Base-by-base conservation (phyloP, 2,113 vertebrate species). In the Poeciliopsis turrubarensis region DNA sequence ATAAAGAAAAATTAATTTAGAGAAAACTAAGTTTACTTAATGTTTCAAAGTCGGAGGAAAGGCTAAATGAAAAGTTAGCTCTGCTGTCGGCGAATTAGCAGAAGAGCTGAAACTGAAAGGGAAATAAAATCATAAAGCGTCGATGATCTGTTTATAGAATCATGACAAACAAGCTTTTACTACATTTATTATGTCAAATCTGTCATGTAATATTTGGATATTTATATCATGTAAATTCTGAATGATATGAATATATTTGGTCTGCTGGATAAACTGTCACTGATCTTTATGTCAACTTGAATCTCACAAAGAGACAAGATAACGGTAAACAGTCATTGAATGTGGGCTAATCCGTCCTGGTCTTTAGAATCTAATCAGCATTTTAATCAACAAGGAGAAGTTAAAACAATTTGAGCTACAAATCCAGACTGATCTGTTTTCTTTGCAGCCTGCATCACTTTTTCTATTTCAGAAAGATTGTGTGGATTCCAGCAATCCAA, bases 401-500 rank as follows among this genome's bases (percentile, higher is more conserved):
- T 22, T 29, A 72, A 72, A 70, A 75, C 32, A 68, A 67, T 54
- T 31, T 27, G 22, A 60, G n/a, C n/a, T 26, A 2, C 32, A 31
- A 60, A 31, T 34, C 22, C 22, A 71, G 0, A 15, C 32, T 13
- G 25, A 25, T 15, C 32, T 1, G 66, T 12, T 79, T 41, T 22
- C 17, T 8, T 34, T 0, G 14, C 25, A 37, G 13, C 15, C 31
- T 63, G 17, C 2, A 72, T 61, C 1, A 73, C 25, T 4, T 3
- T 37, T 57, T 3, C 37, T 5, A 25, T 29, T 27, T 44, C 15
- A 26, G 26, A 19, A 57, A 47, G 73, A 27, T 70, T 62, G 39
- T 5, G 62, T 44, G 39, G 68, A n/a, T 37, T 39, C 34, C 4
- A 27, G 75, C 6, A 25, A 32, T 0, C 44, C 57, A 25, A 34